Evolutionary conservation across 1,140 invertebrate genomes (phyloP).

Genomic region (Octopus sinensis): DNA sequence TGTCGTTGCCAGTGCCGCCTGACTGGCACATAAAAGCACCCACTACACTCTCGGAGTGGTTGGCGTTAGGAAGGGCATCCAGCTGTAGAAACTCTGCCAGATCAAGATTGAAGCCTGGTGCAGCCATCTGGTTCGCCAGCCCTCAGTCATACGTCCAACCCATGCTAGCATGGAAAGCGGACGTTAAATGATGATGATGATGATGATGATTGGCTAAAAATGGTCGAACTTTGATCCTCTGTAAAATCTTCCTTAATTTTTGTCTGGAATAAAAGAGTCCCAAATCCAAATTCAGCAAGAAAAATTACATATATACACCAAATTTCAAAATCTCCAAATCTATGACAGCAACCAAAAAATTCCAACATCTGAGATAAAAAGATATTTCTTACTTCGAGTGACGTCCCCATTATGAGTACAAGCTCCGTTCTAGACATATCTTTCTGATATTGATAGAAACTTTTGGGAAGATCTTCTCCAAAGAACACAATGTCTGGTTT

Average conservation of each 20-base stretch:
- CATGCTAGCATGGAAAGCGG: not conserved
- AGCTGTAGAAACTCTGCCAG: too few species aligned
- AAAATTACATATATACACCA: not conserved
- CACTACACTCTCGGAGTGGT: too few species aligned
- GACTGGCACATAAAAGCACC: too few species aligned
- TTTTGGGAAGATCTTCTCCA: slow-evolving; percentile 56
- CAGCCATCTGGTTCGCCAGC: too few species aligned
- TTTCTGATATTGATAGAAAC: slow-evolving; percentile 54
- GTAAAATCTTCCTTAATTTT: not conserved
- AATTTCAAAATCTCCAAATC: not conserved
- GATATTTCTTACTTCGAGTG: slow-evolving; percentile 48
- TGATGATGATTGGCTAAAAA: not conserved
- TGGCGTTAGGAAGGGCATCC: too few species aligned
- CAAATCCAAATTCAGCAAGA: not conserved
- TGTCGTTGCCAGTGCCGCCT: too few species aligned
- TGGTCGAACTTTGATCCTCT: not conserved
- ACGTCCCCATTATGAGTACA: slow-evolving; percentile 57
- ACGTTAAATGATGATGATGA: not conserved
- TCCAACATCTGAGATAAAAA: not conserved
- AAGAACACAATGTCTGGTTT: slow-evolving; percentile 60
- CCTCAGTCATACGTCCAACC: too few species aligned
- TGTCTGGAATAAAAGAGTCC: not conserved
- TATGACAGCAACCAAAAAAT: not conserved
- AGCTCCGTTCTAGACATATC: slow-evolving; percentile 56
- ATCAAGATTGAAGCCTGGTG: too few species aligned